Conservation (phyloP, 1,140 invertebrate species). For the Neotoxoptera formosana region DNA sequence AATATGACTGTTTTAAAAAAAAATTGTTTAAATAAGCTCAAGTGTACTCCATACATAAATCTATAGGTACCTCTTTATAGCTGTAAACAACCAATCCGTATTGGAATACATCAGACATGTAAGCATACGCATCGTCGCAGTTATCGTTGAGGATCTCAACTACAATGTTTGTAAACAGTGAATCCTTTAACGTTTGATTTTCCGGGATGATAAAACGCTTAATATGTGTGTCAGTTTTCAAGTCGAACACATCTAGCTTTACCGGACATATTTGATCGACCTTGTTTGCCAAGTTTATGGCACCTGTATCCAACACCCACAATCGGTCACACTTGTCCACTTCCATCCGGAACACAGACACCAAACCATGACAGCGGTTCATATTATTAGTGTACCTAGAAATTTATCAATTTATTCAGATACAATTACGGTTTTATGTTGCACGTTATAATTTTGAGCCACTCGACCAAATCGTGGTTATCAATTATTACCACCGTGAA, state of each 20-base stretch:
- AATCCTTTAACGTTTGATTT: conserved; percentile 69
- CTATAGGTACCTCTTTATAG: conserved; percentile 55
- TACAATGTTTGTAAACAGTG: conserved; percentile 77
- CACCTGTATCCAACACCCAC: conserved; percentile 80
- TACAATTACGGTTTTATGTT: background rate
- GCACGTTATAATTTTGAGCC: background rate
- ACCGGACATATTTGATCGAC: conserved; percentile 76
- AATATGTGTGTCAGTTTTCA: conserved; percentile 71
- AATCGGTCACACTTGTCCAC: conserved; percentile 75
- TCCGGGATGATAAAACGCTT: conserved; percentile 71
- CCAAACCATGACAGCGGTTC: conserved; percentile 71
- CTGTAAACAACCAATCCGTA: conserved; percentile 64
- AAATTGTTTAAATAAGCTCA: background rate
- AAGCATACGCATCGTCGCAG: conserved; percentile 74
- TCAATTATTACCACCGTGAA: conserved; percentile 60
- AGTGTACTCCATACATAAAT: background rate
- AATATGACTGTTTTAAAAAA: background rate
- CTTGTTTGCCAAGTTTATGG: conserved; percentile 74
- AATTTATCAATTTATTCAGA: background rate
- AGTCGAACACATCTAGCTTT: conserved; percentile 77
- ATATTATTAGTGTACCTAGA: conserved; percentile 63
- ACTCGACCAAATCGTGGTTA: background rate
- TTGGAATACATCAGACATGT: conserved; percentile 79
- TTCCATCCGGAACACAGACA: conserved; percentile 79
- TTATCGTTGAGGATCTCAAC: conserved; percentile 71